A percentile compares a stretch with the other conserved stretches of the same genome.
Conservation (phyloP, 2,113 vertebrate genomes). For the Natator depressus region DNA sequence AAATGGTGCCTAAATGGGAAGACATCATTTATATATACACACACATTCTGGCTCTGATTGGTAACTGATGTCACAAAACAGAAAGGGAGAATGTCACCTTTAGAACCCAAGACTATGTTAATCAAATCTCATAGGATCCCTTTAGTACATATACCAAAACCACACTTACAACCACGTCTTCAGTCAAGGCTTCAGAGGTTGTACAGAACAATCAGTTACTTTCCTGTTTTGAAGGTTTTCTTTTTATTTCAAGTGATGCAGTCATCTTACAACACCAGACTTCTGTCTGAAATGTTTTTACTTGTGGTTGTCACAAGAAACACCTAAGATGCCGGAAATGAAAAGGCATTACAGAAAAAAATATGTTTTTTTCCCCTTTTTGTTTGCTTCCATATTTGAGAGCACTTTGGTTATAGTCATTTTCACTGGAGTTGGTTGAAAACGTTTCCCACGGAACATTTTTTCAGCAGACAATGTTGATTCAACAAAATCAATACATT, state of each 20-base stretch:
- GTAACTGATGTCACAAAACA: neutral
- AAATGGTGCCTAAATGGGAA: conserved; percentile 42
- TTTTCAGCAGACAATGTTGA: neutral
- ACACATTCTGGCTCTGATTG: conserved; percentile 12
- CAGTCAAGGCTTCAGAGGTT: neutral
- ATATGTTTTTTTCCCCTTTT: neutral
- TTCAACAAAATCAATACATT: neutral
- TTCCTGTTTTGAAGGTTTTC: fast-evolving
- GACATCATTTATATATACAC: neutral
- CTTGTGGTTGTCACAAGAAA: neutral
- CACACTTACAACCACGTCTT: fast-evolving
- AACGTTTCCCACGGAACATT: neutral
- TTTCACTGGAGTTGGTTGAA: neutral
- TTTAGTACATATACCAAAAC: neutral
- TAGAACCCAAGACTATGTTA: neutral
- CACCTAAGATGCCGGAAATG: neutral
- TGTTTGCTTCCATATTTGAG: neutral
- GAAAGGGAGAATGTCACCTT: neutral
- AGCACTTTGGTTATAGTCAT: neutral
- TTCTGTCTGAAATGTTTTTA: neutral
- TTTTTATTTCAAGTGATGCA: neutral
- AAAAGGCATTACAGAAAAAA: fast-evolving
- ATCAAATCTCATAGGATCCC: neutral
- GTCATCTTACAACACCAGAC: neutral
- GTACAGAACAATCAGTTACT: neutral